A percentile compares a stretch with the other conserved stretches of the same genome.
Conservation (phyloP, 2,797 vertebrate genomes). For the Decapterus maruadsi region DNA sequence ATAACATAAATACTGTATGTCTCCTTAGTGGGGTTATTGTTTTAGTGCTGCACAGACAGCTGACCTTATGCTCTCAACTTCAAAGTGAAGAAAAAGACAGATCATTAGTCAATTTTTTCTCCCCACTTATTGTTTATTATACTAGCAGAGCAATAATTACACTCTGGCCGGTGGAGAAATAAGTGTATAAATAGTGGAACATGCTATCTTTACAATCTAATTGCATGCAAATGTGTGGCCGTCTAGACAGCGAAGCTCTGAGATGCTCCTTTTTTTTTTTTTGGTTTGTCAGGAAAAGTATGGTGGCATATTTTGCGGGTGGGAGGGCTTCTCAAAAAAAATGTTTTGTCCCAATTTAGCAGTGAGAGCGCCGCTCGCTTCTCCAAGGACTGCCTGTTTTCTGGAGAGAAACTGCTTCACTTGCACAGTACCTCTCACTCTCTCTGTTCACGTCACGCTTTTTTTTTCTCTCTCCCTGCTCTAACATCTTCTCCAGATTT, state of each 20-base stretch:
- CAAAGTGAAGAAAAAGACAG: slow-evolving; percentile 67
- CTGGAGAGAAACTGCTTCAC: slow-evolving; percentile 67
- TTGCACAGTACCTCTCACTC: slow-evolving; percentile 77
- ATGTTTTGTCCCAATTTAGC: slow-evolving; percentile 26
- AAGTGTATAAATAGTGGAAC: slow-evolving; percentile 30
- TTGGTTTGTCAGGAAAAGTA: slow-evolving; percentile 32
- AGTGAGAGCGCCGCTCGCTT: slow-evolving; percentile 31
- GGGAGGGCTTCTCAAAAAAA: neutral
- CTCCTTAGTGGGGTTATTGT: slow-evolving; percentile 51
- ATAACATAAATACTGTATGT: slow-evolving; percentile 66
- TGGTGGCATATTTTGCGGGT: slow-evolving; percentile 19
- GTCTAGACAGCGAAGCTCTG: slow-evolving; percentile 55
- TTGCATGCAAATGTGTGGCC: slow-evolving; percentile 38
- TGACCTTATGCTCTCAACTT: slow-evolving; percentile 60
- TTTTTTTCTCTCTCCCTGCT: slow-evolving; percentile 33
- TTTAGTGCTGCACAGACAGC: slow-evolving; percentile 42
- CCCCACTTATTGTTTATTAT: slow-evolving; percentile 70
- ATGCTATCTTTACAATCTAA: slow-evolving; percentile 34
- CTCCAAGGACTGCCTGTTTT: slow-evolving; percentile 56
- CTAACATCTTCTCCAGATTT: slow-evolving; percentile 86
- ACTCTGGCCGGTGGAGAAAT: slow-evolving; percentile 22
- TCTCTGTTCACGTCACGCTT: slow-evolving; percentile 76
- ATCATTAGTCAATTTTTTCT: slow-evolving; percentile 46
- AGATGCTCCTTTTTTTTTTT: slow-evolving; percentile 30
- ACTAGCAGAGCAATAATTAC: slow-evolving; percentile 62